phyloP scores from a whole-genome alignment of 2,113 vertebrate genomes.

The Megaceryle maxima region DNA sequence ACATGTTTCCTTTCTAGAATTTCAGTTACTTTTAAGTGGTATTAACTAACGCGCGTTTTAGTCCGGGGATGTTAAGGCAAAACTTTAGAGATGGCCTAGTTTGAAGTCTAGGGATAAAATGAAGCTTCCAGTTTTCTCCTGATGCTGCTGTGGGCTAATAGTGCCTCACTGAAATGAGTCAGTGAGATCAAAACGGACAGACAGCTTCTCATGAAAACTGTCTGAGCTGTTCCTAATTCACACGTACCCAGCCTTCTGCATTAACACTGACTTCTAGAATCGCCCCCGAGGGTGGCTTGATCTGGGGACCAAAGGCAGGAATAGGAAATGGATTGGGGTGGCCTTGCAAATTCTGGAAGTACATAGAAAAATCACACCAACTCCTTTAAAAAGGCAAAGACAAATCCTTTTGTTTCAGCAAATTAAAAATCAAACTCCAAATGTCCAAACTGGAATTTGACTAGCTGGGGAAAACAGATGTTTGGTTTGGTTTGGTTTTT shows the following conservation, averaged over 20 bases:
- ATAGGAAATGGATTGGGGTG: neutral
- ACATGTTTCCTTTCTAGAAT: neutral
- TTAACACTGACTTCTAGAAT: neutral
- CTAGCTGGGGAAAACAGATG: neutral
- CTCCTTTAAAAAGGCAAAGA: neutral
- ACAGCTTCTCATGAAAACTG: neutral
- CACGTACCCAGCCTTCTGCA: neutral
- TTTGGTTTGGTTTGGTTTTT: neutral
- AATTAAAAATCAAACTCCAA: neutral
- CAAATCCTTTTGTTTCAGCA: neutral
- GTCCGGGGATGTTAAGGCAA: constrained; percentile 19
- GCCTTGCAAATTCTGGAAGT: neutral
- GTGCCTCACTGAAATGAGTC: neutral
- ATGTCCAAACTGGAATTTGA: neutral
- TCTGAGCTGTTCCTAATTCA: neutral
- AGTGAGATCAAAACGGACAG: neutral
- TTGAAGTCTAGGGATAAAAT: constrained; percentile 32
- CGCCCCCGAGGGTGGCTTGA: neutral
- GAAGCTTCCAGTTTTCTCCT: constrained; percentile 43
- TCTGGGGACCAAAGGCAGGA: neutral
- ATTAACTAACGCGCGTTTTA: neutral
- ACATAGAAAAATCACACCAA: neutral
- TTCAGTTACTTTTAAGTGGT: constrained; percentile 37
- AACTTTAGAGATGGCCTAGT: constrained; percentile 50
- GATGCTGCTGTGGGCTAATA: constrained; percentile 44